Evolutionary conservation across 2,113 vertebrate species (phyloP).

Genomic region (Phocoena phocoena): DNA sequence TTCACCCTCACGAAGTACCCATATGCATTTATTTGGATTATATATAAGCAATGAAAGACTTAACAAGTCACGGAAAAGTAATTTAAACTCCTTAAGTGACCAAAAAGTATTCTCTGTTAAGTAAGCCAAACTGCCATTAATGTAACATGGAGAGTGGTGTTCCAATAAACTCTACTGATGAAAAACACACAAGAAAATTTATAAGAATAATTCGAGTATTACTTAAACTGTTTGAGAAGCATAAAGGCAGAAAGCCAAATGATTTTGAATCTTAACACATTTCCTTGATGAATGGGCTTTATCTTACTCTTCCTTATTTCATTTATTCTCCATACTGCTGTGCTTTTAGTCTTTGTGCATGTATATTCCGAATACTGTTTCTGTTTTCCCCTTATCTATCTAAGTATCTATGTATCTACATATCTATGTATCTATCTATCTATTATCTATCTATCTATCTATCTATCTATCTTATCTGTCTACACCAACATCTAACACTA

Average conservation of each 20-base stretch:
- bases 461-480: neutral
- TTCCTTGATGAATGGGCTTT: constrained; percentile 59
- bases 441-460: neutral
- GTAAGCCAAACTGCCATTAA: neutral
- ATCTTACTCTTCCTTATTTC: neutral
- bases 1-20: neutral
- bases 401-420: neutral
- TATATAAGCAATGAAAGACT: neutral
- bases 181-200: constrained; percentile 64
- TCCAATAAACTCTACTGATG: constrained; percentile 65
- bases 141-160: neutral
- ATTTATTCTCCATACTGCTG: constrained; percentile 72
- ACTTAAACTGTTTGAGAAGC: constrained; percentile 53
- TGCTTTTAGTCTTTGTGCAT: constrained; percentile 65
- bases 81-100: neutral
- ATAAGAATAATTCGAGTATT: constrained; percentile 67
- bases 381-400: constrained; percentile 65
- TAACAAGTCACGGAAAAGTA: constrained; percentile 32
- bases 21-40: constrained; percentile 48
- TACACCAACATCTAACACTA: neutral
- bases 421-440: neutral
- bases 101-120: neutral
- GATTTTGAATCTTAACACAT: constrained; percentile 62
- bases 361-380: constrained; percentile 74
- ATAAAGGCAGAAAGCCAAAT: constrained; percentile 42